phyloP scores from a whole-genome alignment of 2,888 invertebrate genomes.

The Lepetodrilus schrolli region DNA sequence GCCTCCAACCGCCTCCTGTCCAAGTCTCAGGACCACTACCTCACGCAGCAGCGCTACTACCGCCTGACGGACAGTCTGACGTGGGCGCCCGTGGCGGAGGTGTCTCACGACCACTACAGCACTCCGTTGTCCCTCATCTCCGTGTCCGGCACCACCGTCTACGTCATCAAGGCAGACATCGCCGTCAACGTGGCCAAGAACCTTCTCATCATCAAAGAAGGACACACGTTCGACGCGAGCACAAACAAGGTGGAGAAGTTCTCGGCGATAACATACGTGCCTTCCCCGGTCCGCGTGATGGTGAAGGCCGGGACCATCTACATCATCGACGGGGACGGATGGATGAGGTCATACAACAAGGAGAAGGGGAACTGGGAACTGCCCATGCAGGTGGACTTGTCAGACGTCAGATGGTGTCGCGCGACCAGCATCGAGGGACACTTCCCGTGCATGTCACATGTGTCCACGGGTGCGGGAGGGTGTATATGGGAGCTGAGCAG shows the following conservation, averaged over 20 bases:
- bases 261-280: constrained; percentile 28
- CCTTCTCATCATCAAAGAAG: constrained; percentile 29
- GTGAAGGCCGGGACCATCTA: constrained; percentile 28
- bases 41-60: constrained; percentile 32
- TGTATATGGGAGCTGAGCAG: constrained; percentile 33
- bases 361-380: constrained; percentile 29
- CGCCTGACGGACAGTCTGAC: background rate
- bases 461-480: constrained; percentile 15
- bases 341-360: constrained; percentile 14
- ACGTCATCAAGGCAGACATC: constrained; percentile 31
- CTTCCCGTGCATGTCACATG: constrained; percentile 34
- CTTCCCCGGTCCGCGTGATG: constrained; percentile 34
- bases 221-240: constrained; percentile 30
- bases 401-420: constrained; percentile 33
- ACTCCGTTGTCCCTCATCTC: constrained; percentile 29
- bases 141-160: constrained; percentile 14
- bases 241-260: constrained; percentile 31
- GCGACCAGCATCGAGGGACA: constrained; percentile 27
- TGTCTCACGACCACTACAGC: constrained; percentile 29
- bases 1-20: constrained; percentile 26
- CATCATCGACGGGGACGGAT: constrained; percentile 35
- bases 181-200: constrained; percentile 25
- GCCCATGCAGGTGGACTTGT: constrained; percentile 27
- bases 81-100: constrained; percentile 22
- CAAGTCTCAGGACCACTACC: constrained; percentile 14